Base-by-base conservation (phyloP, 2,113 vertebrate genomes). In the Chionis minor region DNA sequence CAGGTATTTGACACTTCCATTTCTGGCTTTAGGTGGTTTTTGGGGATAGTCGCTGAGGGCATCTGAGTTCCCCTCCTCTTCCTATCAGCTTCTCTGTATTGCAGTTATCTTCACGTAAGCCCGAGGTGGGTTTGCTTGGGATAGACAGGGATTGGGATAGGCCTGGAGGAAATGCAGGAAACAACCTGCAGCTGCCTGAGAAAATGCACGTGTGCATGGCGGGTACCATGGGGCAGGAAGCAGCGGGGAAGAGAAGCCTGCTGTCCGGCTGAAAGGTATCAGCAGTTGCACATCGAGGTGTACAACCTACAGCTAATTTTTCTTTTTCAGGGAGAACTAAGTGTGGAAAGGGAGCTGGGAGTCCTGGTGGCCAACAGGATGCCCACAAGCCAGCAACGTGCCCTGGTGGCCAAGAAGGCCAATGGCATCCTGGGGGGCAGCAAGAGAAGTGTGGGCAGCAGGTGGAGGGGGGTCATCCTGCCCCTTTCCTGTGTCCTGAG, bases 11-110 rank as follows among this genome's bases (percentile, higher is more conserved):
- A 66, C 42, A 6, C 38, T 62, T 54, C 27, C 19, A 28, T 58
- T 91, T 45, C 56, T 78, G 88, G 56, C 61, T 81, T 79, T 84
- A 59, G 69, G 72, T 80, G 42, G 24, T 77, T 77, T 51, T 86
- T 2, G 1, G 28, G n/a, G 8, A 42, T 38, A 62, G 65, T 18
- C 86, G 62, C 71, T 72, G 51, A 87, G 56, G 69, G 65, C 51
- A 78, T 10, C 10, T 5, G 51, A 61, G 20, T 3, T 0, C 1
- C 5, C 27, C 14, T 4, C 27, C 9, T 2, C 9, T 52, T 72
- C 15, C 42, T 58, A 8, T n/a, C 33, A 47, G 58, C 62, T 52
- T 2, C 38, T 62, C 55, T 72, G 62, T 49, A 14, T 63, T 45
- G 56, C 13, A 56, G 9, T 65, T 44, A 3, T 12, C 70, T 77